Evolutionary conservation across 1,140 invertebrate genomes (phyloP).

Genomic region (Lepidurus arcticus): DNA sequence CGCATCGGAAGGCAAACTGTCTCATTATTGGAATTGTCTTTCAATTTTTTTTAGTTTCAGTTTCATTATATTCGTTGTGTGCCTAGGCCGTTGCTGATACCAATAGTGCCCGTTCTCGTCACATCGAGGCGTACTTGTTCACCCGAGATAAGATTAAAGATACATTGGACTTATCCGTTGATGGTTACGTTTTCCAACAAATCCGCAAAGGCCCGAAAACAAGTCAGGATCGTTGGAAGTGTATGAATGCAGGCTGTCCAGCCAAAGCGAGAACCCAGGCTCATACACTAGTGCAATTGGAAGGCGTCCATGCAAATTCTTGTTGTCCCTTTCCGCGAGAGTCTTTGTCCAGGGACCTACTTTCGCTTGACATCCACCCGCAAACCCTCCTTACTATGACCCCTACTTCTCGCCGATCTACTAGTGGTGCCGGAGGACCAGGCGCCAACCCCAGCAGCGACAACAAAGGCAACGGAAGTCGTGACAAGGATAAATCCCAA

Average conservation of each 20-base stretch:
- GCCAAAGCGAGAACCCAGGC: not conserved
- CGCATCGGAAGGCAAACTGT: not conserved
- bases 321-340: not conserved
- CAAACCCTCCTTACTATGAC: not conserved
- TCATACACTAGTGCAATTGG: not conserved
- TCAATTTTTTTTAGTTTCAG: too few relatives aligned
- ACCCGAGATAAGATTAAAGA: not conserved
- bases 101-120: not conserved
- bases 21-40: too few relatives aligned
- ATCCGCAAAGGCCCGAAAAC: not conserved
- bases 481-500: not conserved
- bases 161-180: not conserved
- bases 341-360: not conserved
- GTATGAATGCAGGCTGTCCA: not conserved
- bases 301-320: not conserved
- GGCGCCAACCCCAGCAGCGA: not conserved
- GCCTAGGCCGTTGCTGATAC: not conserved
- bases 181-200: not conserved
- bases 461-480: constrained; percentile 10
- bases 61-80: not conserved
- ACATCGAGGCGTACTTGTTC: not conserved
- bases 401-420: not conserved
- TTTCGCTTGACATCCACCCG: not conserved
- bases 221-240: not conserved
- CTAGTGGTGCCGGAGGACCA: not conserved